Conservation (phyloP, 2,888 invertebrate genomes). For the Malachius bipustulatus region DNA sequence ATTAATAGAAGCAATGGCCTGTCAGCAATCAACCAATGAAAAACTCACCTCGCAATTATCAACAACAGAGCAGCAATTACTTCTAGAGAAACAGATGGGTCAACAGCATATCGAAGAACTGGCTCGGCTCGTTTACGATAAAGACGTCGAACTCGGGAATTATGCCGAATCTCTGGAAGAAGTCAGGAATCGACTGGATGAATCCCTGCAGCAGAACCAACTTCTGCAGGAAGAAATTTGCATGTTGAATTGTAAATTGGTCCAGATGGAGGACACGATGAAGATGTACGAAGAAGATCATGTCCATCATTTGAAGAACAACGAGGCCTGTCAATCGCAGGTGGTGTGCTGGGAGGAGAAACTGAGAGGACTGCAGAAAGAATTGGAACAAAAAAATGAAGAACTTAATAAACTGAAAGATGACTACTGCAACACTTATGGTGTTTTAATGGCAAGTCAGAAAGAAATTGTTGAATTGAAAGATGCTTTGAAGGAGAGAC, state of each 20-base stretch:
- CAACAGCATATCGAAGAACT: constrained; percentile 28
- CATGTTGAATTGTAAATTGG: neutral
- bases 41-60: constrained; percentile 22
- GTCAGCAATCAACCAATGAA: constrained; percentile 24
- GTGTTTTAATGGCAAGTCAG: neutral
- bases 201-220: neutral
- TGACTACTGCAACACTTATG: neutral
- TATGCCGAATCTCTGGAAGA: constrained; percentile 10
- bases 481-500: neutral
- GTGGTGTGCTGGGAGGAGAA: neutral
- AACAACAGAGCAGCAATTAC: constrained; percentile 23
- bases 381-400: constrained; percentile 9
- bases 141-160: constrained; percentile 11
- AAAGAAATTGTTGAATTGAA: neutral
- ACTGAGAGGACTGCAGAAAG: constrained; percentile 6
- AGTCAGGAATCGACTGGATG: constrained; percentile 7
- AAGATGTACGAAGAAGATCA: neutral
- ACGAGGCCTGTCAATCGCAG: neutral
- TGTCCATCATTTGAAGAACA: neutral
- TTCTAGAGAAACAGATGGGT: constrained; percentile 25
- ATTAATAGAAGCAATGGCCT: constrained; percentile 21
- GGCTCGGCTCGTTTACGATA: constrained; percentile 5
- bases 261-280: neutral
- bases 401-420: constrained; percentile 9
- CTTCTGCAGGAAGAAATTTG: neutral